Conservation (phyloP, 2,888 invertebrate genomes). For the Oxyteleia sp. region DNA sequence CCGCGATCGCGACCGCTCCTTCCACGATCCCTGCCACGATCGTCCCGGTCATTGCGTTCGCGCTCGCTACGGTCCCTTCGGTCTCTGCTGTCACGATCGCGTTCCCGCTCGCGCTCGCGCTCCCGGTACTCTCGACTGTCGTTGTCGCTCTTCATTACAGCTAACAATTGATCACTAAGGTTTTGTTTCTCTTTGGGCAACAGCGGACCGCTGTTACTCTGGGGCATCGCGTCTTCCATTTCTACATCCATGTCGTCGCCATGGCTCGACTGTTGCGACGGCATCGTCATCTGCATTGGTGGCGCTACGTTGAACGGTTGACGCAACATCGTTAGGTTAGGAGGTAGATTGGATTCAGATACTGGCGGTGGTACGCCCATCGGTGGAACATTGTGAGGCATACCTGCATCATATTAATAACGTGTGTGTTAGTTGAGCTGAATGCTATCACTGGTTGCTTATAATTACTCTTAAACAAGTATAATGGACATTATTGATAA, state of each 20-base stretch:
- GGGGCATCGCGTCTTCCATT: constrained; percentile 89
- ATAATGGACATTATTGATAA: too few species aligned
- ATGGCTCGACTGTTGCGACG: constrained; percentile 83
- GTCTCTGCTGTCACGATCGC: constrained; percentile 80
- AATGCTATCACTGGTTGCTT: too few species aligned
- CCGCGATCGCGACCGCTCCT: constrained; percentile 84
- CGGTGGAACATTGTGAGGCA: constrained; percentile 88
- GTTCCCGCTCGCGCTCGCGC: constrained; percentile 83
- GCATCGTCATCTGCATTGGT: constrained; percentile 79
- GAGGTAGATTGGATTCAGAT: constrained; percentile 82
- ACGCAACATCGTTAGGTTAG: constrained; percentile 84
- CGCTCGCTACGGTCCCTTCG: constrained; percentile 83
- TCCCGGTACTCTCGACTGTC: constrained; percentile 80
- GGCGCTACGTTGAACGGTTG: constrained; percentile 86
- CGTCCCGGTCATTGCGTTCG: constrained; percentile 80
- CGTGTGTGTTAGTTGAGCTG: not conserved
- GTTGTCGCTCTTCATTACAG: constrained; percentile 87
- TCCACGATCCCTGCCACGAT: constrained; percentile 82
- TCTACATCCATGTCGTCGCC: constrained; percentile 95
- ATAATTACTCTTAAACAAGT: too few species aligned
- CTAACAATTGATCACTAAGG: constrained; percentile 89
- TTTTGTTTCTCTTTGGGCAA: constrained; percentile 79
- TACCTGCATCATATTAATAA: constrained; percentile 80
- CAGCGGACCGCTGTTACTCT: constrained; percentile 73
- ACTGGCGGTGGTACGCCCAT: constrained; percentile 87